Evolutionary conservation across 2,797 vertebrate species (phyloP).

Genomic region (Molossus alvarezi): DNA sequence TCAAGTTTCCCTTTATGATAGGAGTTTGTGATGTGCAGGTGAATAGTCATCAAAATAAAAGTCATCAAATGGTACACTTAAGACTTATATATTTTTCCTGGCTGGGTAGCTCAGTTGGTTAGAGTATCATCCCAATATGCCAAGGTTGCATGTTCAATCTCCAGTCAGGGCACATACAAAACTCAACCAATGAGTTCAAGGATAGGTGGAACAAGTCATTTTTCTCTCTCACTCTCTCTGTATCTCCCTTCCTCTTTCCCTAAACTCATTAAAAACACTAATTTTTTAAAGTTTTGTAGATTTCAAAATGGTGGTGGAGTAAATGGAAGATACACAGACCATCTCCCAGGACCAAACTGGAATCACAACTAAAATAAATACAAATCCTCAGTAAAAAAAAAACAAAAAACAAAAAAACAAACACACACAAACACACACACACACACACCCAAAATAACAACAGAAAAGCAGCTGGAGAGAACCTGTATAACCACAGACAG

Average conservation of each 20-base stretch:
- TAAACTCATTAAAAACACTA: neutral
- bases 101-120: neutral
- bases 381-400: too few relatives aligned
- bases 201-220: neutral
- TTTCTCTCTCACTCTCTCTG: neutral
- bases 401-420: too few relatives aligned
- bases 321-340: too few relatives aligned
- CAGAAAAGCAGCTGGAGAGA: too few relatives aligned
- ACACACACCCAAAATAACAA: too few relatives aligned
- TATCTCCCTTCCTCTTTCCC: neutral
- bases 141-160: neutral
- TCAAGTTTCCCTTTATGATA: neutral
- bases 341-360: too few relatives aligned
- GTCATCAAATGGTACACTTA: neutral
- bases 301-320: neutral
- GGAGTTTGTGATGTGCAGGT: neutral
- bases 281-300: neutral
- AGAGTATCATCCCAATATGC: neutral
- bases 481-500: too few relatives aligned
- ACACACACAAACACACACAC: too few relatives aligned
- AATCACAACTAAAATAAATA: too few relatives aligned
- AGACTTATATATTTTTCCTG: slow-evolving; percentile 9
- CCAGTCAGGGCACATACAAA: neutral
- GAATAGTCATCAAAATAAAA: neutral
- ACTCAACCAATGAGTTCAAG: neutral